Conservation (phyloP, 2,797 vertebrate genomes). For the Sebastes iracundus region DNA sequence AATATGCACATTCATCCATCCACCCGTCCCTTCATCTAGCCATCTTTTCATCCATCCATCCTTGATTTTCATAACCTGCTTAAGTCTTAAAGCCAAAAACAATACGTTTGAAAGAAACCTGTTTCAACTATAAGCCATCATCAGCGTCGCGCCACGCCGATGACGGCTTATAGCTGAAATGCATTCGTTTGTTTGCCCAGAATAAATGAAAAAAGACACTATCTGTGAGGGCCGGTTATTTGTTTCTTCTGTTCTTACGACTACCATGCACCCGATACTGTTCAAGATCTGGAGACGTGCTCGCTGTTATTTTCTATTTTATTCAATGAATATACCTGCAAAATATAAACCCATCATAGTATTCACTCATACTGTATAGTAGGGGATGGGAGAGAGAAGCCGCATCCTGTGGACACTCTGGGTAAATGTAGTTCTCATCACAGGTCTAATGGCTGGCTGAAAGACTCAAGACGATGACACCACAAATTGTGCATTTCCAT, state of each 20-base stretch:
- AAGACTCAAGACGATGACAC: not conserved
- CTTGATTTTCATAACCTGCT: not conserved
- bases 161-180: too few relatives aligned
- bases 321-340: not conserved
- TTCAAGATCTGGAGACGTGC: too few relatives aligned
- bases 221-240: too few relatives aligned
- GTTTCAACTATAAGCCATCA: too few relatives aligned
- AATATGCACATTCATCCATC: not conserved
- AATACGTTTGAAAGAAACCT: too few relatives aligned
- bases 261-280: too few relatives aligned
- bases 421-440: conserved; percentile 26
- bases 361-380: not conserved
- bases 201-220: too few relatives aligned
- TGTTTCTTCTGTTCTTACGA: too few relatives aligned
- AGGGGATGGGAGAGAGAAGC: not conserved
- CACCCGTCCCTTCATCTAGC: not conserved
- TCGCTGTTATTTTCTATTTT: too few relatives aligned
- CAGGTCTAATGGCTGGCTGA: conserved; percentile 1
- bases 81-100: not conserved
- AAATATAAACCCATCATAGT: not conserved
- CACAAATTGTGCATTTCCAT: not conserved
- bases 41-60: not conserved
- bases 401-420: not conserved
- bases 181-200: too few relatives aligned
- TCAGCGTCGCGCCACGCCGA: too few relatives aligned